These are phyloP conservation scores for Omphaloscelis lunosa DNA, from an alignment of 2,888 invertebrate species.

Conservation along the genomic window DNA sequence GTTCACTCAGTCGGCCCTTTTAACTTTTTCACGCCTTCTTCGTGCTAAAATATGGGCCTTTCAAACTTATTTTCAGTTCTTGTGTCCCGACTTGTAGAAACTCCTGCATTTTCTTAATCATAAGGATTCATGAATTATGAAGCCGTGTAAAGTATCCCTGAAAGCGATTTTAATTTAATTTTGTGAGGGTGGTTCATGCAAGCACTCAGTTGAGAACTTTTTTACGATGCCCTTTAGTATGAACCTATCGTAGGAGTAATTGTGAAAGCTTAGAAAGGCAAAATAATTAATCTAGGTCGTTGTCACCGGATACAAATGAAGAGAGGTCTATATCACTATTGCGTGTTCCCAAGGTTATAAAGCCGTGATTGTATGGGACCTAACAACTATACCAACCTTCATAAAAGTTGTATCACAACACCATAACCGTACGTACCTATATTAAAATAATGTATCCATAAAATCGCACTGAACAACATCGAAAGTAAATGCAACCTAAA, in stretches of 20 bases:
- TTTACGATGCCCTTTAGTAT: background rate
- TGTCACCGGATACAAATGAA: background rate
- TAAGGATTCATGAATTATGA: conserved; percentile 30
- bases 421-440: background rate
- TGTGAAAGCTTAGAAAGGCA: background rate
- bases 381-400: background rate
- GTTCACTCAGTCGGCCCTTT: conserved; percentile 76
- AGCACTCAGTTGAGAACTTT: background rate
- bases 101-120: conserved; percentile 44
- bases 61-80: conserved; percentile 62
- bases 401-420: background rate
- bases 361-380: background rate
- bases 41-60: conserved; percentile 72
- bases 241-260: background rate
- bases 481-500: background rate
- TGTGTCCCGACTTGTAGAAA: conserved; percentile 29
- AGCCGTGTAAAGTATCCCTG: conserved; percentile 7
- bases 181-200: background rate
- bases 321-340: background rate
- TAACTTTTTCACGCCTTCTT: conserved; percentile 77
- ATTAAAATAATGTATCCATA: background rate
- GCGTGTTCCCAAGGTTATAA: background rate
- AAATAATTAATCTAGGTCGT: background rate
- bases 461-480: background rate
- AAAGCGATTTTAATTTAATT: conserved; percentile 4